These are phyloP conservation scores for Callyntrura guangdongensis DNA, from an alignment of 2,888 invertebrate species.

Conservation along the genomic window DNA sequence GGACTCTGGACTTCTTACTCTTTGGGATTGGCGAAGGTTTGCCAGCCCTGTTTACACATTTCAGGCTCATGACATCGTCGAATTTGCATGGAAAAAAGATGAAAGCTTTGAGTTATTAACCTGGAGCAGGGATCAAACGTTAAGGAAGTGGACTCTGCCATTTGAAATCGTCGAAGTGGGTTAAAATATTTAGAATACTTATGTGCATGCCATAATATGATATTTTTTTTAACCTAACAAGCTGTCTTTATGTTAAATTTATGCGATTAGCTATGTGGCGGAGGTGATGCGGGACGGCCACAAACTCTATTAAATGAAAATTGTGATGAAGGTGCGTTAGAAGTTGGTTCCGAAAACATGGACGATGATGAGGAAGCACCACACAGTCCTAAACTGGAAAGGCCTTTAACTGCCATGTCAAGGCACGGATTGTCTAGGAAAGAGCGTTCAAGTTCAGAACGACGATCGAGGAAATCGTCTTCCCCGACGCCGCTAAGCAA, in stretches of 20 bases:
- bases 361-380: constrained; percentile 79
- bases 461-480: constrained; percentile 75
- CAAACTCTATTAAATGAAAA: constrained; percentile 59
- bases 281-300: constrained; percentile 72
- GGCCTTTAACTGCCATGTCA: constrained; percentile 61
- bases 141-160: constrained; percentile 91
- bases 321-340: constrained; percentile 70
- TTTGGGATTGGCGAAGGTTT: constrained; percentile 89
- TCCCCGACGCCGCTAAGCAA: constrained; percentile 70
- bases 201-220: too few species aligned
- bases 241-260: too few species aligned
- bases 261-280: constrained; percentile 68
- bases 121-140: constrained; percentile 97
- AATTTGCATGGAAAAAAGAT: constrained; percentile 96
- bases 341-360: constrained; percentile 70
- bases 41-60: constrained; percentile 83
- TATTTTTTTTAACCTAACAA: neutral
- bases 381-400: constrained; percentile 66
- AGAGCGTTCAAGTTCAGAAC: constrained; percentile 67
- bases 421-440: constrained; percentile 40
- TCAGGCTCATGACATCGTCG: constrained; percentile 96
- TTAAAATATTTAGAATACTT: neutral
- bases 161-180: constrained; percentile 82
- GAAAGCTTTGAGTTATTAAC: constrained; percentile 93
- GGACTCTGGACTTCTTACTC: constrained; percentile 91